Percentiles rank a stretch among this genome's conserved stretches.
Conservation (phyloP, 2,113 vertebrate genomes). For the Lagenorhynchus albirostris region DNA sequence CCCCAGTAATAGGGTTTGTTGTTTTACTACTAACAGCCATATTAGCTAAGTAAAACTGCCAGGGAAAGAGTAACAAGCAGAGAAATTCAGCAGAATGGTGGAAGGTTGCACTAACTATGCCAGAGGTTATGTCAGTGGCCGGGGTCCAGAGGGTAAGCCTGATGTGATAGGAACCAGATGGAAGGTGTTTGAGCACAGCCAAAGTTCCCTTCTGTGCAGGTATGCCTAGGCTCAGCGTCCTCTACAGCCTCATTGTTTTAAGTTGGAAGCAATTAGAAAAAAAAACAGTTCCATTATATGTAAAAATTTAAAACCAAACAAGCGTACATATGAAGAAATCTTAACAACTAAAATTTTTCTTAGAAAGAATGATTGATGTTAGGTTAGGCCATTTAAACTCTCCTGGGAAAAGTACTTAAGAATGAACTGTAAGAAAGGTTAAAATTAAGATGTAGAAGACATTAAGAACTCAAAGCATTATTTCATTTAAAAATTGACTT, state of each 20-base stretch:
- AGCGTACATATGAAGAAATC: background rate
- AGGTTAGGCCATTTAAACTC: background rate
- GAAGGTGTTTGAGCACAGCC: background rate
- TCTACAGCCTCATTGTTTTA: background rate
- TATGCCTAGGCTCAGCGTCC: background rate
- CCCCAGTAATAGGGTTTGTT: background rate
- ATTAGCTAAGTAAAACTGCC: background rate
- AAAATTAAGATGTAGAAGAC: background rate
- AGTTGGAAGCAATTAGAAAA: background rate
- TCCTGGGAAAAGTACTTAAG: background rate
- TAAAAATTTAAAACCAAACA: background rate
- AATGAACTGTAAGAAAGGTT: background rate
- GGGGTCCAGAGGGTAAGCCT: background rate
- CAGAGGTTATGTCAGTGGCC: background rate
- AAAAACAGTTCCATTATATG: background rate
- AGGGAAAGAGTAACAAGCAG: background rate
- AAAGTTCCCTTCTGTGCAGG: background rate
- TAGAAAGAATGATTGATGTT: background rate
- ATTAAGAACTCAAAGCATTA: background rate
- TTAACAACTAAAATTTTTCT: background rate
- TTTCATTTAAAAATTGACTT: background rate
- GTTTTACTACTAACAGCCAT: background rate
- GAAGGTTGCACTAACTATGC: background rate
- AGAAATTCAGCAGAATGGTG: background rate
- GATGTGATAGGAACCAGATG: no score